Evolutionary conservation across 2,888 invertebrate species (phyloP), one percentile per base, ranked within the genome.

Genomic region (Eumacrocentrus americanus): DNA sequence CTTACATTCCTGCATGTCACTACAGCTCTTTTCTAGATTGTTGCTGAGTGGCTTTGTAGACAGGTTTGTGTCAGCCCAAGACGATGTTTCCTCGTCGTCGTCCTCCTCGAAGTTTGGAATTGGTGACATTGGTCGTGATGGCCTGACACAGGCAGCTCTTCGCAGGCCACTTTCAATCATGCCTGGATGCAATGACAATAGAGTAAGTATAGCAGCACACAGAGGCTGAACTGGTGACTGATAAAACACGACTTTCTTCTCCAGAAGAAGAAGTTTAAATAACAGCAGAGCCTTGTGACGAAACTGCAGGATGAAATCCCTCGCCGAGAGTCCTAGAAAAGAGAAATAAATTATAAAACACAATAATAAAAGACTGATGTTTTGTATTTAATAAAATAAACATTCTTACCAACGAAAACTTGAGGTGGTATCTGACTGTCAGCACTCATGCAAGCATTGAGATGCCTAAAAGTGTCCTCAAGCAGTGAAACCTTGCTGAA

Each of bases 171-270:
- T 86, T 77, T 95, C 94, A 67, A 96, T 85, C 83, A 95, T 89
- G 46, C 89, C 91, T 53, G 98, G 98, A 81, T 95, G 89, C 34
- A 99, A 81, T 1, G 98, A 98, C 0, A 96, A 84, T 51, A 98
- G 84, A 4, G 96, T 91, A 55, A 99, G 83, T 69, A 98, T 88
- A 3, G 92, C 88, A 5, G 91, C 88, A 70, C 97, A 96, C 67
- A 98, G 84, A 5, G 91, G 88, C 62, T 94, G 91, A 1, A 97
- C 98, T 1, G 98, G 97, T 16, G 95, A 91, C 57, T 95, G 93
- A 81, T 92, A 94, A 77, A 98, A 93, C 55, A 99, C 87, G 40
- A 98, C 91, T 78, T 92, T 87, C 70, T 91, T 89, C 76, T 98
- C 94, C 61, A 99, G 83, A 48, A 99, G 83, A 58, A 98, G 82